These are phyloP conservation scores for Epsilonema sp. DNA, from an alignment of 2,888 invertebrate genomes.

Conservation along the genomic window DNA sequence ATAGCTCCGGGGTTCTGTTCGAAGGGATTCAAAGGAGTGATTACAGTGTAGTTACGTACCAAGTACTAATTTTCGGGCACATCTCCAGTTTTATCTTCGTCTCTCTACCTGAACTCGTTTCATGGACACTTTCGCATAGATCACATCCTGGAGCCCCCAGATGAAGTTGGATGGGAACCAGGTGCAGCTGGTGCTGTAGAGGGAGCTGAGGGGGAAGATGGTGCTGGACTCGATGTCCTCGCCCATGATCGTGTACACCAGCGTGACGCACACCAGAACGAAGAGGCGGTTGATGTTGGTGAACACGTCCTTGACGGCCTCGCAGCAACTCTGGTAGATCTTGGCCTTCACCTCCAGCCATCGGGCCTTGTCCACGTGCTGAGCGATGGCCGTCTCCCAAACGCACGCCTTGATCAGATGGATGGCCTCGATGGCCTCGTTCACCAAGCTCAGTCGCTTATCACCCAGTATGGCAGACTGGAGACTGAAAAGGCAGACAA, in stretches of 20 bases:
- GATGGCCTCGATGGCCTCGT: neutral
- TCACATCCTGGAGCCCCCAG: neutral
- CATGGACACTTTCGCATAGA: neutral
- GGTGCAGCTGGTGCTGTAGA: neutral
- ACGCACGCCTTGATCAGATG: neutral
- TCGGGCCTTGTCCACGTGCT: neutral
- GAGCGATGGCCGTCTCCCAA: neutral
- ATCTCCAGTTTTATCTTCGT: too few species aligned
- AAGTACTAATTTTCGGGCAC: too few species aligned
- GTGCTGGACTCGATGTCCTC: neutral
- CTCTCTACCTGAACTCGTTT: neutral
- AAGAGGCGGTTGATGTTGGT: neutral
- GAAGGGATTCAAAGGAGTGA: too few species aligned
- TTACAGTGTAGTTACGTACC: too few species aligned
- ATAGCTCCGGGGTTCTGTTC: too few species aligned
- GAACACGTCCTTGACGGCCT: neutral
- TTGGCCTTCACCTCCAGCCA: neutral
- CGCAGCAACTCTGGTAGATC: neutral
- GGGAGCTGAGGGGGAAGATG: neutral
- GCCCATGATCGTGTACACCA: neutral
- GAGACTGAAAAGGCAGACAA: neutral
- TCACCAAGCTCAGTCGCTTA: neutral
- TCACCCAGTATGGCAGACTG: neutral
- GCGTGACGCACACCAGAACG: neutral
- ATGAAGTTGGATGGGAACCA: neutral